Percentiles rank a stretch among this genome's conserved stretches.
Evolutionary conservation across 2,888 invertebrate species (phyloP).

Genomic region (Ophion obscuratus): DNA sequence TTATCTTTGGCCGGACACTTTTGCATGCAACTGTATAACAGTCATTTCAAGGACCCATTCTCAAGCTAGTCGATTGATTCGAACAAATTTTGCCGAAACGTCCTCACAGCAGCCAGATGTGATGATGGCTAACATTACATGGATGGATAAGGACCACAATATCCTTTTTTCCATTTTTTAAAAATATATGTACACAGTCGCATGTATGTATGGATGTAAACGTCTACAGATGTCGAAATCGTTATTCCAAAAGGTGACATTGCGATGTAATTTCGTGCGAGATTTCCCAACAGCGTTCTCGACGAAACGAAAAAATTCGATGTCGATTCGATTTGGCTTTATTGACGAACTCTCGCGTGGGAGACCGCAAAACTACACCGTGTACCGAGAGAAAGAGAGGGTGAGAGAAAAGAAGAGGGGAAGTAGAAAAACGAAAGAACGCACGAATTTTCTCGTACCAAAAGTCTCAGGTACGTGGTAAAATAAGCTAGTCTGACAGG

Average conservation of each 20-base stretch:
- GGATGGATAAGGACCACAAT: no score
- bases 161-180: no score
- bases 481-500: conserved; percentile 23
- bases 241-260: conserved; percentile 40
- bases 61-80: neutral
- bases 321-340: conserved; percentile 46
- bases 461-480: conserved; percentile 28
- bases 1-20: no score
- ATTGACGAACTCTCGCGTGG: conserved; percentile 30
- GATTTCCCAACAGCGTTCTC: conserved; percentile 30
- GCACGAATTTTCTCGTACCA: conserved; percentile 8
- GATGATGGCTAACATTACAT: neutral
- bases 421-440: conserved; percentile 1
- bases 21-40: no score
- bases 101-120: conserved; percentile 42
- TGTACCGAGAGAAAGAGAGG: neutral
- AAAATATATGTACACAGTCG: neutral
- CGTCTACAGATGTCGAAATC: conserved; percentile 4
- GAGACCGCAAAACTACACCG: conserved; percentile 18
- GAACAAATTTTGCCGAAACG: conserved; percentile 22
- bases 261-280: conserved; percentile 47
- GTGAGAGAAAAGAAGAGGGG: neutral
- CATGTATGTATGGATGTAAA: neutral
- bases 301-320: conserved; percentile 40
- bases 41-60: no score